A percentile compares a stretch with the other conserved stretches of the same genome.
Conservation (phyloP, 2,797 vertebrate species). For the Clamator glandarius region DNA sequence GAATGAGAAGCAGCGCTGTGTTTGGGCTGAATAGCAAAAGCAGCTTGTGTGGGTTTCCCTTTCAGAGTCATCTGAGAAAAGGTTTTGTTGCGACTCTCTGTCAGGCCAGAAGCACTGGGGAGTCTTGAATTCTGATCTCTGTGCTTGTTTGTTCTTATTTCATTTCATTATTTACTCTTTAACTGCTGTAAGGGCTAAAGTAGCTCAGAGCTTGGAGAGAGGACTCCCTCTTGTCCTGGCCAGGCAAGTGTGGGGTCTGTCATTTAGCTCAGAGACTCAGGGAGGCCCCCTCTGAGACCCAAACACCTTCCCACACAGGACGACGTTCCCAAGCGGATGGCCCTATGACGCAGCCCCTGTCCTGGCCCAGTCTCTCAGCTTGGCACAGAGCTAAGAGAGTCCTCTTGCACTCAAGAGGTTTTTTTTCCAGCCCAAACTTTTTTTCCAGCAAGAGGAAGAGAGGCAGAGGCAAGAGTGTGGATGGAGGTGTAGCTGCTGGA, state of each 20-base stretch:
- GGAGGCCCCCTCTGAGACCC: background rate
- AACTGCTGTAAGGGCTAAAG: background rate
- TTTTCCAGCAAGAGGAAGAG: accelerated
- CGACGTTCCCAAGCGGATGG: background rate
- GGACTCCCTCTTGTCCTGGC: background rate
- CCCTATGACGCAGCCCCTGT: background rate
- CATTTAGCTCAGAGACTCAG: background rate
- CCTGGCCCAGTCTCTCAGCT: background rate
- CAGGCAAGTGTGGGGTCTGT: background rate
- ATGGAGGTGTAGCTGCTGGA: background rate
- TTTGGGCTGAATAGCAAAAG: slow-evolving; percentile 58
- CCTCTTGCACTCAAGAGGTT: background rate
- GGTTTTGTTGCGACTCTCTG: slow-evolving; percentile 32
- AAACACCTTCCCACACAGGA: background rate
- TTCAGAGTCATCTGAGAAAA: slow-evolving; percentile 36
- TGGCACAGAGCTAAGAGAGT: background rate
- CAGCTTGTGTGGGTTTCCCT: slow-evolving; percentile 59
- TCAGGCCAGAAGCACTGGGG: background rate
- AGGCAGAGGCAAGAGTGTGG: background rate
- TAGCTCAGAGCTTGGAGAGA: background rate
- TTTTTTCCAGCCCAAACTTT: background rate
- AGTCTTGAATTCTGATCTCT: slow-evolving; percentile 24
- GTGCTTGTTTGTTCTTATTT: slow-evolving; percentile 4
- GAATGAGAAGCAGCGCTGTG: slow-evolving; percentile 57
- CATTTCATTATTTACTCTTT: background rate